Base-by-base conservation (phyloP, 2,113 vertebrate genomes). In the Dromas ardeola region DNA sequence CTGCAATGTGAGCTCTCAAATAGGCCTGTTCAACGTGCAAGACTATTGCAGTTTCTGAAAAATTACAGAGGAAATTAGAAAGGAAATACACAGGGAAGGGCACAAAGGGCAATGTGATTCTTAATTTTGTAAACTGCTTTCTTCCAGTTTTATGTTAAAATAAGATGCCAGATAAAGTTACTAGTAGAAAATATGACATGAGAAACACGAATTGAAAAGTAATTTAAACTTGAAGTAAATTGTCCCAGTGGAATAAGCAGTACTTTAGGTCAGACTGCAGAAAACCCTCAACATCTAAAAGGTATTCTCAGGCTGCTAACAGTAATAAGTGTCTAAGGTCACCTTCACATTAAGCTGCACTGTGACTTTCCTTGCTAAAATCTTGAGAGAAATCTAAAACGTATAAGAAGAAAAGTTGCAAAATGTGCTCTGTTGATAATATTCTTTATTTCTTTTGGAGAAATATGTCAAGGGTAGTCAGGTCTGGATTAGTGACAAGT, bases 171-270 rank as follows among this genome's bases (percentile, higher is more conserved):
- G 50, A 56, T 71, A 63, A 92, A 92, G 79, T 95, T 96, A 95
- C 38, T 50, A 36, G 49, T 23, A 70, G 66, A 11, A 92, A 93
- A 96, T 93, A 92, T 77, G 70, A 93, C 19, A 82, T 34, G 59
- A 86, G 81, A 80, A 95, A 93, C 53, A 45, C 8, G 26, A 97
- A 92, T 20, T 80, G 94, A 91, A 95, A 96, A 81, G 66, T 53
- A 94, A 95, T 96, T 93, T 93, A 67, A 95, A 58, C 77, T 87
- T 88, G 49, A 94, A 90, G 59, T 50, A 95, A 95, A 91, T 87
- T 81, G 38, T 69, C 77, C 50, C 62, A 30, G 30, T 74, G 59
- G 91, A 95, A 93, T 89, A 78, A 61, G 34, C 61, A 77, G 67
- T 65, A 72, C 52, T 94, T 96, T 34, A 22, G 6, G n/a, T 73